phyloP scores from a whole-genome alignment of 2,888 invertebrate species.

The Stenoptilia bipunctidactyla region DNA sequence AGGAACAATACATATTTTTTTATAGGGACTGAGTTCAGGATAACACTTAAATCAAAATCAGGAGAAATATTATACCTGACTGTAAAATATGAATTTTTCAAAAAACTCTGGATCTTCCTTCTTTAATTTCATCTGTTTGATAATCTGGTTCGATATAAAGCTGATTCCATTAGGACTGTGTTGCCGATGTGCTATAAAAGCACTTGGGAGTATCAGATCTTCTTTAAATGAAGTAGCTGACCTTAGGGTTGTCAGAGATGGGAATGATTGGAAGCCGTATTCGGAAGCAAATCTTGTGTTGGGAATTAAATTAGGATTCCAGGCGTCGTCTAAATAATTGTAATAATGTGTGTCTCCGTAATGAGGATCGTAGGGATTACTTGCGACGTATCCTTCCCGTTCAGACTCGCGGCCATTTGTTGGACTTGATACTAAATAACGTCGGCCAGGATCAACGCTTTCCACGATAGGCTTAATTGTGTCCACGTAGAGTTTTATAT shows the following conservation, averaged over 20 bases:
- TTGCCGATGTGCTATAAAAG: slow-evolving; percentile 83
- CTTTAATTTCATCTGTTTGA: slow-evolving; percentile 72
- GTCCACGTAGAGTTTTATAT: slow-evolving; percentile 84
- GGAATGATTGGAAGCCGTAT: slow-evolving; percentile 94
- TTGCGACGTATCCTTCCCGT: slow-evolving; percentile 81
- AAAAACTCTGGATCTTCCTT: slow-evolving; percentile 68
- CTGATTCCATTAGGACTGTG: slow-evolving; percentile 84
- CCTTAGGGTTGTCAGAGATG: slow-evolving; percentile 77
- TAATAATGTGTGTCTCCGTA: slow-evolving; percentile 96
- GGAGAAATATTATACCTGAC: no score
- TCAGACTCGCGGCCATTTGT: slow-evolving; percentile 85
- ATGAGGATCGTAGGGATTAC: slow-evolving; percentile 80
- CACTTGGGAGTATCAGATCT: slow-evolving; percentile 67
- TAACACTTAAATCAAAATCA: no score
- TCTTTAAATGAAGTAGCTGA: slow-evolving; percentile 60
- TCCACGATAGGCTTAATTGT: slow-evolving; percentile 77
- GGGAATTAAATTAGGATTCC: slow-evolving; percentile 83
- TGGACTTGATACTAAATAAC: slow-evolving; percentile 91
- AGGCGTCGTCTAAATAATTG: slow-evolving; percentile 84
- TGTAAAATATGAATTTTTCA: slow-evolving; percentile 81
- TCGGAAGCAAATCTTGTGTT: slow-evolving; percentile 93
- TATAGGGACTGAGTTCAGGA: not conserved
- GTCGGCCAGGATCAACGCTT: slow-evolving; percentile 72
- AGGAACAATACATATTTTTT: slow-evolving; percentile 10
- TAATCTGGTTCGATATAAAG: slow-evolving; percentile 74